Base-by-base conservation (phyloP, 2,113 vertebrate species). In the Microcebus griseorufus region DNA sequence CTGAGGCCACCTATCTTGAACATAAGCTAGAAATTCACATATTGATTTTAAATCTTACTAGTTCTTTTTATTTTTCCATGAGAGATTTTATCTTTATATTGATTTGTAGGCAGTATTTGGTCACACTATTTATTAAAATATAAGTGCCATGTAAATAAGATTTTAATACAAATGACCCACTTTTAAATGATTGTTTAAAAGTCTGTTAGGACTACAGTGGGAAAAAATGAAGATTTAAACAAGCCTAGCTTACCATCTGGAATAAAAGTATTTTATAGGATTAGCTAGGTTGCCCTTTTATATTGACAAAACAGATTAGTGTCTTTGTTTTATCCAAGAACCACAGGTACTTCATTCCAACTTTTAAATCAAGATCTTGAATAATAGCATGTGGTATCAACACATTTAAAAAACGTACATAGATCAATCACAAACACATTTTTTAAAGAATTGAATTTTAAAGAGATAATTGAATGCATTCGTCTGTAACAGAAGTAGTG, bases 361-460 rank as follows among this genome's bases (percentile, higher is more conserved):
- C 83, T 97, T 97, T 96, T 94, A 96, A 97, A 84, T 91, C 93
- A 94, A 95, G 72, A 73, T 94, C 84, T 94, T 93, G 89, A 90
- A 80, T 95, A 94, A 91, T 85, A 93, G 22, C 34, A 48, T 93
- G 81, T 91, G 88, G 64, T 96, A 75, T 67, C n/a, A 76, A 80
- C 85, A 93, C 89, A 81, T 83, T 96, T 95, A 79, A 45, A 81
- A 81, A 96, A 95, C 20, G 10, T 87, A 80, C 34, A 82, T 90
- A 32, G 84, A 87, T 93, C 92, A 75, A 39, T 89, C 86, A 82
- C 42, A 73, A 97, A 86, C 60, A 92, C 65, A 88, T 94, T 96
- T 96, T 97, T 39, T 92, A 88, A 90, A 72, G 93, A 97, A 97
- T 83, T 97, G 86, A 72, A 92, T 95, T 96, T 96, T 93, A 34